phyloP scores from a whole-genome alignment of 2,113 vertebrate species.

The Tylochromis polylepis region DNA sequence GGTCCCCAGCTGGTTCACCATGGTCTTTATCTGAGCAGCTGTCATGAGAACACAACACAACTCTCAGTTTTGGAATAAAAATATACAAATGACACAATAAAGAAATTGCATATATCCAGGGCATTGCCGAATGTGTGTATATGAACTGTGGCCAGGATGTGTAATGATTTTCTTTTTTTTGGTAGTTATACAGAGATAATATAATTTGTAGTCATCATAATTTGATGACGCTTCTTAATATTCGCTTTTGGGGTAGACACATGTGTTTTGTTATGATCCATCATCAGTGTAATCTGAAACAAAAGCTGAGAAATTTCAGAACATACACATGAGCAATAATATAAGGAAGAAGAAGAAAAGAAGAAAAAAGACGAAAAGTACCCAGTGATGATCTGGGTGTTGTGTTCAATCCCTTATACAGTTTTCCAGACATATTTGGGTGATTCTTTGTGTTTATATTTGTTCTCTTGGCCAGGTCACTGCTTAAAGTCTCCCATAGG shows the following conservation, averaged over 20 bases:
- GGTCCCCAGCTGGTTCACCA: constrained; percentile 92
- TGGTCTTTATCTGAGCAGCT: constrained; percentile 92
- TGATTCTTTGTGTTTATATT: neutral
- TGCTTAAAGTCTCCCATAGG: neutral
- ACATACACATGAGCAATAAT: neutral
- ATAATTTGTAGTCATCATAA: neutral
- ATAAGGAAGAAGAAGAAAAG: neutral
- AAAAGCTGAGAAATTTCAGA: neutral
- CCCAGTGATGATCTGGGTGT: neutral
- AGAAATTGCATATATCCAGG: neutral
- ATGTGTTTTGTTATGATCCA: neutral
- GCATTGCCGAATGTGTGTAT: neutral
- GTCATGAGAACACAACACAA: neutral
- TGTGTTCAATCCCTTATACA: neutral
- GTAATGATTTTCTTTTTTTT: neutral
- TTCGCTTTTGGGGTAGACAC: neutral
- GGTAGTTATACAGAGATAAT: neutral
- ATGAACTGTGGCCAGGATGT: too few species aligned
- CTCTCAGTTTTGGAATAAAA: neutral
- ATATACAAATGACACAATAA: neutral
- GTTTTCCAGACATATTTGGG: neutral
- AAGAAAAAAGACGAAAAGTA: neutral
- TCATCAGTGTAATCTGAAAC: neutral
- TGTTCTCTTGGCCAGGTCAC: neutral
- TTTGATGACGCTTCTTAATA: fast-evolving